Evolutionary conservation across 2,888 invertebrate genomes (phyloP).

Genomic region (Macrostomum cliftonense): DNA sequence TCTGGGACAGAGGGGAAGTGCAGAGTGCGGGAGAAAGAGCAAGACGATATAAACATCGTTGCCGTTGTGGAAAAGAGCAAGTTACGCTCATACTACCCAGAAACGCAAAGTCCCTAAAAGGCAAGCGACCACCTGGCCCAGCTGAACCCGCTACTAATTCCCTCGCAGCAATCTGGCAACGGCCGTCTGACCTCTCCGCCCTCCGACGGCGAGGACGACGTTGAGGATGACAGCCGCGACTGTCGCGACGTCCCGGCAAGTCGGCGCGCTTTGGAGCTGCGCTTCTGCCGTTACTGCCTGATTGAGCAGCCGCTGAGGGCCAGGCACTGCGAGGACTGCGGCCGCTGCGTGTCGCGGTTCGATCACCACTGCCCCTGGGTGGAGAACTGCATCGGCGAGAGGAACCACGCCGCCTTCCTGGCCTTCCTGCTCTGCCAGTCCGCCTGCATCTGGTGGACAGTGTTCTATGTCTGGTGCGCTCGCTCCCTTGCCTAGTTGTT

Average conservation of each 20-base stretch:
- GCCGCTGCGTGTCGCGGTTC: conserved; percentile 30
- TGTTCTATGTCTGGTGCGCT: neutral
- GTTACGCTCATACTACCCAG: too few species aligned
- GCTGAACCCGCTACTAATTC: too few species aligned
- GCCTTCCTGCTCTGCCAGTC: conserved; percentile 25
- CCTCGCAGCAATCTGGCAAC: too few species aligned
- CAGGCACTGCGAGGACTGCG: conserved; percentile 36
- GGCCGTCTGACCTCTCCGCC: too few species aligned
- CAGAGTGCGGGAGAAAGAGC: too few species aligned
- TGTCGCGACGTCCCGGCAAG: neutral
- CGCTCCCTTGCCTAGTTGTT: neutral
- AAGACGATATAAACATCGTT: too few species aligned
- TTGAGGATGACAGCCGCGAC: too few species aligned
- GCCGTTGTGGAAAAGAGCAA: too few species aligned
- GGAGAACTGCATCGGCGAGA: conserved; percentile 35
- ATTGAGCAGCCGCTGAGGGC: conserved; percentile 32
- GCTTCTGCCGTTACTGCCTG: neutral
- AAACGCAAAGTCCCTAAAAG: too few species aligned
- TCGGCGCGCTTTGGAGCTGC: neutral
- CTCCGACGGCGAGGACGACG: too few species aligned
- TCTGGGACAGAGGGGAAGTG: too few species aligned
- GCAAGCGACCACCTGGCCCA: too few species aligned
- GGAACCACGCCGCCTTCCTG: conserved; percentile 34
- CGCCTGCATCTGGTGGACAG: conserved; percentile 24
- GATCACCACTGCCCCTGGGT: conserved; percentile 39